Evolutionary conservation across 1,140 invertebrate genomes (phyloP).

Genomic region (Lordiphosa stackelbergi): DNA sequence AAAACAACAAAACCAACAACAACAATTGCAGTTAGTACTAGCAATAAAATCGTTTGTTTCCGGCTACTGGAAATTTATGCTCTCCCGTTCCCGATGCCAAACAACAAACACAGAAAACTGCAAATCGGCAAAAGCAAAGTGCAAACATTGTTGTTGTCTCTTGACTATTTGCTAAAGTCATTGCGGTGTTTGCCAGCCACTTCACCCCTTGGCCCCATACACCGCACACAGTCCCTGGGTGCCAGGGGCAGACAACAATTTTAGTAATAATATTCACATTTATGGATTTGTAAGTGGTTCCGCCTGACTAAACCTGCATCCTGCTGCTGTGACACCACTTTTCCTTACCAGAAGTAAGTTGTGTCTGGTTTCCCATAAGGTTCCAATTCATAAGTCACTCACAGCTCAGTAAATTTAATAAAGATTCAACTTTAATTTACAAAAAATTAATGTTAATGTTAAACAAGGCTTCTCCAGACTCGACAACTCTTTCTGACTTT

Average conservation of each 20-base stretch:
- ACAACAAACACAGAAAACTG: constrained; percentile 66
- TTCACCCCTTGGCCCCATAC: constrained; percentile 2
- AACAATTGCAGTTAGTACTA: constrained; percentile 47
- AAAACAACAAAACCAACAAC: constrained; percentile 30
- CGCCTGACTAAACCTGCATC: constrained; percentile 61
- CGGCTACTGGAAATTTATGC: constrained; percentile 72
- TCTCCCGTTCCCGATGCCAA: constrained; percentile 24
- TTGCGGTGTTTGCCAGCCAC: constrained; percentile 53
- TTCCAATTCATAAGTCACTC: constrained; percentile 72
- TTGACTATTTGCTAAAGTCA: constrained; percentile 73
- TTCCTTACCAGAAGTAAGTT: constrained; percentile 2
- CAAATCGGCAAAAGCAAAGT: constrained; percentile 72
- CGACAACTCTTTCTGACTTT: not conserved
- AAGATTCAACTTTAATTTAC: not conserved
- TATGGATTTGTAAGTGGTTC: constrained; percentile 74
- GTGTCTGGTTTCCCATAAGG: constrained; percentile 57
- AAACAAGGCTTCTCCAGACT: not conserved
- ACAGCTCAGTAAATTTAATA: constrained; percentile 33
- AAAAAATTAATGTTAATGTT: not conserved
- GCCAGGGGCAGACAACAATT: constrained; percentile 59
- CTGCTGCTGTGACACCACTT: constrained; percentile 7
- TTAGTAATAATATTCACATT: constrained; percentile 75
- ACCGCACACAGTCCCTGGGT: constrained; percentile 30
- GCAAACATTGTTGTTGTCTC: constrained; percentile 62
- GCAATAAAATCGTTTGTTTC: constrained; percentile 75